phyloP scores from a whole-genome alignment of 2,797 vertebrate species.

The Eidolon dupreanum region DNA sequence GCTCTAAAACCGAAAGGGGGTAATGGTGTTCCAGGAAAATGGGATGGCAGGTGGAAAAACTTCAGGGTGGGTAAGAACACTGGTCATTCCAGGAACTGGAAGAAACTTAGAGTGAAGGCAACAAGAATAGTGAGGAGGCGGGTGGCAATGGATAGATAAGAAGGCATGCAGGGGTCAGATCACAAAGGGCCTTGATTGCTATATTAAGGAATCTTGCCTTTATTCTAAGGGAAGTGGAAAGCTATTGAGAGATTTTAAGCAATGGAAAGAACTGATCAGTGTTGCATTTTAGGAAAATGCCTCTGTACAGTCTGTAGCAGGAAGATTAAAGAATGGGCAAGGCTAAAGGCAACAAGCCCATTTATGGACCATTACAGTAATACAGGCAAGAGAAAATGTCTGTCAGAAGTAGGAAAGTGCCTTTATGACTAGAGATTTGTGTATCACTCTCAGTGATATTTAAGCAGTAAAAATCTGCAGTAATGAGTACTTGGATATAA shows the following conservation, averaged over 20 bases:
- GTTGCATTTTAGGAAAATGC: slow-evolving; percentile 41
- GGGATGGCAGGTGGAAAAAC: background rate
- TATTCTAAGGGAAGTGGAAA: slow-evolving; percentile 41
- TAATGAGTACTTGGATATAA: background rate
- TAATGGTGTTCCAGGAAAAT: background rate
- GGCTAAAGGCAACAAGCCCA: background rate
- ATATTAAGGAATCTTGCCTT: slow-evolving; percentile 17
- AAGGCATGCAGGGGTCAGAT: background rate
- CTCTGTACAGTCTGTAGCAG: background rate
- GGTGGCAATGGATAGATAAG: background rate
- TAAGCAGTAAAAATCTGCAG: slow-evolving; percentile 34
- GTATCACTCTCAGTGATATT: background rate
- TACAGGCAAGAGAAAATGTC: slow-evolving; percentile 27
- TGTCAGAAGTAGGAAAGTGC: background rate
- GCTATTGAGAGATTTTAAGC: slow-evolving; percentile 37
- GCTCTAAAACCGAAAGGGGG: background rate
- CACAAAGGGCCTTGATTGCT: slow-evolving; percentile 41
- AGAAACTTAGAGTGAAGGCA: background rate
- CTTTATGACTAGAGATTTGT: background rate
- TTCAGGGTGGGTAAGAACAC: background rate
- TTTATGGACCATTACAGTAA: background rate
- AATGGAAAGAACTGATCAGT: background rate
- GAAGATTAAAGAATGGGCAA: background rate
- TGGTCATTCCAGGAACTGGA: background rate
- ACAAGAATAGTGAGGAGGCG: background rate